Percentiles rank a stretch among this genome's conserved stretches.
Evolutionary conservation across 2,888 invertebrate genomes (phyloP).

Genomic region (Spisula subtruncata): DNA sequence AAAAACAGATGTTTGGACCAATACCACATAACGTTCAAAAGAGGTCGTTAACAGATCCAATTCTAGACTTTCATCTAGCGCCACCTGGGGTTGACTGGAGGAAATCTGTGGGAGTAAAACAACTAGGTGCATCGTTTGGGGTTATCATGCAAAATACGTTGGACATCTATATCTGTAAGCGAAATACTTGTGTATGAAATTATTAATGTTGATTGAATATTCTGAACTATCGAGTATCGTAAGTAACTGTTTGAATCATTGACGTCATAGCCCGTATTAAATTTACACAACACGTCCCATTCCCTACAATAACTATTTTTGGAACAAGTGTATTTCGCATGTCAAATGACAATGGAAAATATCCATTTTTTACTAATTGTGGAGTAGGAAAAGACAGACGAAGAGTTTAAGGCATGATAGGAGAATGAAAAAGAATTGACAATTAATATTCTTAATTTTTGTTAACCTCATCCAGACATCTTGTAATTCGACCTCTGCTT

Average conservation of each 20-base stretch:
- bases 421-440: no score
- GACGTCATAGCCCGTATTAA: no score
- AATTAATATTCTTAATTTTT: no score
- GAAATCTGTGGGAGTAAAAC: conserved; percentile 73
- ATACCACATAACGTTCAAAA: neutral
- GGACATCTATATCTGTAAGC: conserved; percentile 74
- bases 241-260: no score
- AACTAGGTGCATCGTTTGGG: conserved; percentile 80
- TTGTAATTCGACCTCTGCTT: no score
- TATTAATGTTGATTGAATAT: neutral
- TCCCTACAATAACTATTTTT: no score
- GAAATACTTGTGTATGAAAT: neutral
- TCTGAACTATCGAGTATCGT: no score
- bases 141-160: conserved; percentile 76
- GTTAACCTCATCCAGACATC: no score
- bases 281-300: no score
- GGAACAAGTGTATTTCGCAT: neutral
- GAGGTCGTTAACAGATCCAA: neutral
- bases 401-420: no score
- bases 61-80: conserved; percentile 65
- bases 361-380: no score
- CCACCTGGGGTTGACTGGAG: conserved; percentile 78
- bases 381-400: neutral
- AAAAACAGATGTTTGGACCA: neutral
- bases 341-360: no score